Evolutionary conservation across 2,113 vertebrate genomes (phyloP), one percentile per base, ranked within the genome.

Genomic region (Psettodes erumei): DNA sequence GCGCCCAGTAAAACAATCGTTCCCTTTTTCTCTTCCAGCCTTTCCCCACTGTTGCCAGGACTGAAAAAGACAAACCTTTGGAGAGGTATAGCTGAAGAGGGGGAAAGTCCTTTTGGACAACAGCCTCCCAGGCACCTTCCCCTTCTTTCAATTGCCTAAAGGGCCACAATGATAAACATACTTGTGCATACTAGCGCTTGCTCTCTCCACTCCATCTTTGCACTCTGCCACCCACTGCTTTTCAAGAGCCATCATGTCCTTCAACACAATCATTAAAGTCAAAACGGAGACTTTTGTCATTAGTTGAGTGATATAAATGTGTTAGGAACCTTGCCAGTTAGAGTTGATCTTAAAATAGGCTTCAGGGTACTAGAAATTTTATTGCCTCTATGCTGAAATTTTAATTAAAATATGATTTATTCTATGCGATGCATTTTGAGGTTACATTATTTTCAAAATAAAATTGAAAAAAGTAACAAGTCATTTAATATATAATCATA

Each of bases 21-120:
- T 91, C 91, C 87, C 80, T 91, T 93, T 91, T 93, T 92, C 86
- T 87, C 77, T 50, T 53, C 23, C 66, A 58, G 73, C 28, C 75
- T 73, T 89, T 89, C 84, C 86, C 70, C 83, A 18, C 79, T 82
- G 47, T 75, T 84, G 87, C 83, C 85, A 45, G 67, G 86, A 88
- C 94, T 93, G 94, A 89, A 95, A 95, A 94, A 94, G 93, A 93
- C 94, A 93, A 93, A 90, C 90, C 90, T 91, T 86, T 88, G 71
- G 86, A 89, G 88, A 86, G 75, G 77, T 86, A n/a, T n/a, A 43
- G 88, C 73, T 90, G 85, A 89, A 83, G 83, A 82, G 86, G 79
- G 72, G 64, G 72, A 60, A 27, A 32, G 79, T 83, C 84, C 84
- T 89, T 63, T 75, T 82, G 72, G 53, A 80, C 81, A 88, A 86